Evolutionary conservation across 2,888 invertebrate genomes (phyloP), one percentile per base, ranked within the genome.

Genomic region (Kuschelorhynchus macadamiae): DNA sequence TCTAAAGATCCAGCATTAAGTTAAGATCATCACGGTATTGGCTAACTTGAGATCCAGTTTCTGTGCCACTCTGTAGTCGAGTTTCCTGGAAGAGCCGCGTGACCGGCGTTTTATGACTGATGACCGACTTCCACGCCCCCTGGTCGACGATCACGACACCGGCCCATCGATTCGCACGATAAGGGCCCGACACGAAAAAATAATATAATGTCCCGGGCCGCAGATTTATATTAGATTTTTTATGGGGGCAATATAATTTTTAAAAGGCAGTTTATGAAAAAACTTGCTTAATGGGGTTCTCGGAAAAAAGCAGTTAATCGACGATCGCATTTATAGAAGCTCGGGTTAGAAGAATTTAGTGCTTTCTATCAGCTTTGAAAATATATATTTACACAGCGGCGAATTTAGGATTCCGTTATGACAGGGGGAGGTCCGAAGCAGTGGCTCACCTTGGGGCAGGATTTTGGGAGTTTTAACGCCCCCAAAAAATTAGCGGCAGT

Each of bases 41-140:
- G n/a, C n/a, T n/a, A n/a, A n/a, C n/a, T n/a, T n/a, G n/a, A n/a
- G n/a, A n/a, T n/a, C n/a, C n/a, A n/a, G n/a, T 32, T 25, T 12
- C 14, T 42, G 59, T 57, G 42, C 49, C 70, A 67, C 70, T 56
- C 66, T 63, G 56, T 70, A 67, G 49, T 46, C 21, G 57, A 68
- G 62, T 70, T 70, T 67, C 72, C 69, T 70, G n/a, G n/a, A n/a
- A n/a, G n/a, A n/a, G n/a, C 66, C 70, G 63, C 69, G 69, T 69
- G 71, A 69, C 74, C 72, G 72, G 70, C 67, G 73, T 74, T 78
- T 81, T 82, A 82, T 82, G 82, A 82, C 81, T 82, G 82, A 82
- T 82, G 82, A 81, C 81, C 81, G 79, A 72, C 77, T 77, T 81
- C 81, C 82, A 81, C 82, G 82, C 81, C 82, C 80, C 80, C 77